Conservation (phyloP, 1,140 invertebrate species). For the Belonocnema kinseyi region DNA sequence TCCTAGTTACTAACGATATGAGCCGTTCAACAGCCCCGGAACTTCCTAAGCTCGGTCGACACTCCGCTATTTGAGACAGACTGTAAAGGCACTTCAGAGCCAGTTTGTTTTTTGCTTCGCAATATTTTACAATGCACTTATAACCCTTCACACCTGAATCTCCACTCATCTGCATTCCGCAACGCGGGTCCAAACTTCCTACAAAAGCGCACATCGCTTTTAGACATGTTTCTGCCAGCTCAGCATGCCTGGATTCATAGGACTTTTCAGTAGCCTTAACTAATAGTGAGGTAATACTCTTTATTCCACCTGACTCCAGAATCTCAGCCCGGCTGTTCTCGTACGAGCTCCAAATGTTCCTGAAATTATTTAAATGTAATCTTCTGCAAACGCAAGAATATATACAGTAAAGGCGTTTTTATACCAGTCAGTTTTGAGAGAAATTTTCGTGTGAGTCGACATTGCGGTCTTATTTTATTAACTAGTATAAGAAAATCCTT, state of each 20-base stretch:
- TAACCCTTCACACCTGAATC: conserved; percentile 59
- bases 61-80: conserved; percentile 63
- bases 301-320: conserved; percentile 54
- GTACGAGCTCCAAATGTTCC: conserved; percentile 65
- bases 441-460: too few relatives aligned
- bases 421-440: too few relatives aligned
- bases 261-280: conserved; percentile 49
- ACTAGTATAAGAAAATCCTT: too few relatives aligned
- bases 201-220: conserved; percentile 65
- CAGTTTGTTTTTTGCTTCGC: conserved; percentile 56
- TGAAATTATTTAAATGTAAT: conserved; percentile 43
- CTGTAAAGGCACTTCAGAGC: conserved; percentile 63
- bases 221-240: conserved; percentile 62
- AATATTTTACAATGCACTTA: conserved; percentile 57
- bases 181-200: conserved; percentile 44
- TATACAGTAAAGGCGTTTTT: background rate
- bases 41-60: conserved; percentile 62
- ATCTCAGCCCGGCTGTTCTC: conserved; percentile 61
- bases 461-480: too few relatives aligned
- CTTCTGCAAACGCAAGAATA: conserved; percentile 24
- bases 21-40: conserved; percentile 58
- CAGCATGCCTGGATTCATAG: conserved; percentile 48
- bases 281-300: conserved; percentile 56
- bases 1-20: conserved; percentile 51
- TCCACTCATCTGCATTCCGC: conserved; percentile 58